phyloP scores from a whole-genome alignment of 2,113 vertebrate genomes.

The Ptychochromis oligacanthus region DNA sequence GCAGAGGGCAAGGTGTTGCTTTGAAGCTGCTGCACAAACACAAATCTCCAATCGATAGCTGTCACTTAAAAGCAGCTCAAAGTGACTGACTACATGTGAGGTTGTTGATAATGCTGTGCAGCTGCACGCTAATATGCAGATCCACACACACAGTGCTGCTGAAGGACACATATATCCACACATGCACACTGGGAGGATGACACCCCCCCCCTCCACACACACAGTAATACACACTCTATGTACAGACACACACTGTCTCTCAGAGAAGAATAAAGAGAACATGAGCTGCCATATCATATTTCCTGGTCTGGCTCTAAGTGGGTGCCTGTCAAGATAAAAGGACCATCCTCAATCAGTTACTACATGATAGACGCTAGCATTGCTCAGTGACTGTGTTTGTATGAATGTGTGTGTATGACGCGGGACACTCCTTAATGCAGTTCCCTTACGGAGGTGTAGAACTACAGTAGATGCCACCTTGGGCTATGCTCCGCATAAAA shows the following conservation, averaged over 20 bases:
- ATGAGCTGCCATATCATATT: constrained; percentile 70
- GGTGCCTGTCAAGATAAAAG: constrained; percentile 73
- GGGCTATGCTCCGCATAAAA: constrained; percentile 54
- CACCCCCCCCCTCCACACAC: not conserved
- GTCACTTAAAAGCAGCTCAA: constrained; percentile 73
- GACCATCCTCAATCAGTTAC: constrained; percentile 66
- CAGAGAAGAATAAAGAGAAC: constrained; percentile 58
- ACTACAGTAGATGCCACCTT: constrained; percentile 50
- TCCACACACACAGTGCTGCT: not conserved
- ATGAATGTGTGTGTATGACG: constrained; percentile 13
- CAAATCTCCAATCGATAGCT: constrained; percentile 68
- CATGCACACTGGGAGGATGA: constrained; percentile 2
- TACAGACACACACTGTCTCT: constrained; percentile 17
- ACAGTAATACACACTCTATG: not conserved
- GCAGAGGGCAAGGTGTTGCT: constrained; percentile 57
- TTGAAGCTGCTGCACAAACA: constrained; percentile 64
- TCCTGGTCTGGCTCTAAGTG: constrained; percentile 66
- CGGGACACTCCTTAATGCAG: constrained; percentile 2
- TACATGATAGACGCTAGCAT: constrained; percentile 40
- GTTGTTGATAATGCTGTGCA: constrained; percentile 44
- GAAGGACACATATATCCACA: constrained; percentile 4
- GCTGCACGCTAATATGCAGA: constrained; percentile 35
- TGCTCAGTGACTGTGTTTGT: not conserved
- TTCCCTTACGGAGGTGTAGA: constrained; percentile 29
- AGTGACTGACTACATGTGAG: constrained; percentile 54